These are phyloP conservation scores for Neoniphon sammara DNA, from an alignment of 2,797 vertebrate species.

Conservation along the genomic window DNA sequence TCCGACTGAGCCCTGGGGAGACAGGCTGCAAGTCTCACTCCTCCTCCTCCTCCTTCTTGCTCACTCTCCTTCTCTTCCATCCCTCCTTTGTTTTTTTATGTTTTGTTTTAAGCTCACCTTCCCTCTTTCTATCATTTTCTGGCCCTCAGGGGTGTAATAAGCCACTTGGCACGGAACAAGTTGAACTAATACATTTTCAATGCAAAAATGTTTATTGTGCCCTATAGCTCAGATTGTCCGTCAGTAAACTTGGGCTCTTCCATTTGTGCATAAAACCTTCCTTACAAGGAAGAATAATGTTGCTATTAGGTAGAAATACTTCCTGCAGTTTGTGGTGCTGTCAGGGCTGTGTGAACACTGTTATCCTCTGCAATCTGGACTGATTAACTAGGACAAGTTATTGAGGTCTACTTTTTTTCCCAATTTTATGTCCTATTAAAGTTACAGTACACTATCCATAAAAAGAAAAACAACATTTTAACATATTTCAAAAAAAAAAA, in stretches of 20 bases:
- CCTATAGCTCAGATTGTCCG: conserved; percentile 22
- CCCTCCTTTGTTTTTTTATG: not conserved
- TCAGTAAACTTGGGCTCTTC: not conserved
- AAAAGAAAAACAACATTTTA: conserved; percentile 40
- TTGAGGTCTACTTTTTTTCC: conserved; percentile 17
- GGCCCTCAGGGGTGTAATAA: conserved; percentile 34
- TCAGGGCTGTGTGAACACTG: too few species aligned
- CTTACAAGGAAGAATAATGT: too few species aligned
- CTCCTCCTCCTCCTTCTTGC: not conserved
- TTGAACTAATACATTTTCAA: too few species aligned
- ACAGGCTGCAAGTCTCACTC: not conserved
- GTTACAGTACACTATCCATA: conserved; percentile 51
- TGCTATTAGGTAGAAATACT: too few species aligned
- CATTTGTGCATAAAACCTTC: too few species aligned
- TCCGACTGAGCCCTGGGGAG: conserved; percentile 46
- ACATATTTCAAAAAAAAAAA: conserved; percentile 54
- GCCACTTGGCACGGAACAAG: conserved; percentile 26
- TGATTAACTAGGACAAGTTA: conserved; percentile 41
- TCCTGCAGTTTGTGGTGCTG: too few species aligned
- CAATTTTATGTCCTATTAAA: conserved; percentile 37
- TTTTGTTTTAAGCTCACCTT: not conserved
- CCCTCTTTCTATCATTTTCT: not conserved
- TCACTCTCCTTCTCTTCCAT: conserved; percentile 2
- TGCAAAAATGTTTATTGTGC: conserved; percentile 7
- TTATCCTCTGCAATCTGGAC: too few species aligned